phyloP scores from a whole-genome alignment of 1,140 invertebrate species.

The Pogonus chalceus region DNA sequence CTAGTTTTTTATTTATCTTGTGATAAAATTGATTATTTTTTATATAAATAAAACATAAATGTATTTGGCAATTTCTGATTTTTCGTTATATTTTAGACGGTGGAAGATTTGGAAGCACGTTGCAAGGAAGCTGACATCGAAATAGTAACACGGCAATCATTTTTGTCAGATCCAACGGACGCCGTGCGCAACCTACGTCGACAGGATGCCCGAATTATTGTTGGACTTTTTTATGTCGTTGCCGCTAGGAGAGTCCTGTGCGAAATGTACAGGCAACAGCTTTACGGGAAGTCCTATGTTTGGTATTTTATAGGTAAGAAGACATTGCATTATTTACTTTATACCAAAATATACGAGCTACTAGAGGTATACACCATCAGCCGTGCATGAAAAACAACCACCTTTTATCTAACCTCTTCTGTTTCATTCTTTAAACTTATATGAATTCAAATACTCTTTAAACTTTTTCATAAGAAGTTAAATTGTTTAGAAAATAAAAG shows the following conservation, averaged over 20 bases:
- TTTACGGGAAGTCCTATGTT: slow-evolving; percentile 94
- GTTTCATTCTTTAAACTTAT: too few relatives aligned
- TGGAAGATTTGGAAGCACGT: slow-evolving; percentile 90
- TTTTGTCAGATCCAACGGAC: slow-evolving; percentile 91
- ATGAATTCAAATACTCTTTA: too few relatives aligned
- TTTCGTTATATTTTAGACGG: slow-evolving; percentile 70
- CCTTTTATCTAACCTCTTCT: too few relatives aligned
- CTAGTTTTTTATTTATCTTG: too few relatives aligned
- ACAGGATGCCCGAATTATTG: slow-evolving; percentile 93
- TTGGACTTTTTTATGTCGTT: slow-evolving; percentile 96
- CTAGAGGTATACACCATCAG: too few relatives aligned
- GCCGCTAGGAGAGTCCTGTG: slow-evolving; percentile 92
- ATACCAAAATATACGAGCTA: too few relatives aligned
- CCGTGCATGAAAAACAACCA: too few relatives aligned
- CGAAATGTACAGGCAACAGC: slow-evolving; percentile 88
- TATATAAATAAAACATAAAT: neutral
- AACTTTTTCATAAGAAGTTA: too few relatives aligned
- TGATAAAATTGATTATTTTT: too few relatives aligned
- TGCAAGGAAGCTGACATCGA: slow-evolving; percentile 90
- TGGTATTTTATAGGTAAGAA: slow-evolving; percentile 99
- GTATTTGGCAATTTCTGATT: too few relatives aligned
- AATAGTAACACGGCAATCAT: slow-evolving; percentile 92
- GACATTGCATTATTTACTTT: too few relatives aligned
- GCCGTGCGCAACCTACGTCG: slow-evolving; percentile 87
- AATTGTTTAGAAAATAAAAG: too few relatives aligned